Conservation (phyloP, 1,140 invertebrate genomes). For the Diorhabda carinulata region DNA sequence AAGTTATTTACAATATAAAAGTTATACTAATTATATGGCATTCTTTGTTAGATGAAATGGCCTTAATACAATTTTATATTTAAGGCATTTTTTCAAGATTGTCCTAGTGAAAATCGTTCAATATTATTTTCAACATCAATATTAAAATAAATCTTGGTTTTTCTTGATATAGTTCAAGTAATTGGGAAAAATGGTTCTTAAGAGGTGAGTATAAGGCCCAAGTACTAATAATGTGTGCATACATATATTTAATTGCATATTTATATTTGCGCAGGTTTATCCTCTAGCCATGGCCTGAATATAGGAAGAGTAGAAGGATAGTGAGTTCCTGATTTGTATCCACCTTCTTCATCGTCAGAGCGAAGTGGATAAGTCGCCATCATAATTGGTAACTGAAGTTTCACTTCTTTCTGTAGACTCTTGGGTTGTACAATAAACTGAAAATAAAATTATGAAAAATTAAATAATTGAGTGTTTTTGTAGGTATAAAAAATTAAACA, state of each 20-base stretch:
- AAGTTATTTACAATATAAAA: too few species aligned
- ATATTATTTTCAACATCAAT: too few species aligned
- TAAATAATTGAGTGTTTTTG: too few species aligned
- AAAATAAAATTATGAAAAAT: conserved; percentile 35
- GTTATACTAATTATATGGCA: too few species aligned
- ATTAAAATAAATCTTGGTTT: too few species aligned
- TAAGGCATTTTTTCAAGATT: too few species aligned
- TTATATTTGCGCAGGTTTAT: conserved; percentile 51
- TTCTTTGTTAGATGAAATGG: too few species aligned
- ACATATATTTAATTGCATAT: neutral
- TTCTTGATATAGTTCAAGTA: too few species aligned
- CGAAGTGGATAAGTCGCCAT: conserved; percentile 89
- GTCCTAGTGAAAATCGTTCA: too few species aligned
- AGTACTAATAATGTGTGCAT: neutral
- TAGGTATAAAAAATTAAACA: too few species aligned
- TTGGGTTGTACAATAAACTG: conserved; percentile 89
- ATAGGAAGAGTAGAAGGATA: conserved; percentile 91
- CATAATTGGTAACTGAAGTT: conserved; percentile 87
- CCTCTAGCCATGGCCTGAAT: conserved; percentile 83
- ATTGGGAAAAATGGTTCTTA: too few species aligned
- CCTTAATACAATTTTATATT: too few species aligned
- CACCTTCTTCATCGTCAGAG: conserved; percentile 56
- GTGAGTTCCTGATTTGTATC: conserved; percentile 72
- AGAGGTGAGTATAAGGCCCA: neutral
- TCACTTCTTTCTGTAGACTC: conserved; percentile 86